A percentile compares a stretch with the other conserved stretches of the same genome.
phyloP scores from a whole-genome alignment of 1,140 invertebrate genomes.

The Mya arenaria region DNA sequence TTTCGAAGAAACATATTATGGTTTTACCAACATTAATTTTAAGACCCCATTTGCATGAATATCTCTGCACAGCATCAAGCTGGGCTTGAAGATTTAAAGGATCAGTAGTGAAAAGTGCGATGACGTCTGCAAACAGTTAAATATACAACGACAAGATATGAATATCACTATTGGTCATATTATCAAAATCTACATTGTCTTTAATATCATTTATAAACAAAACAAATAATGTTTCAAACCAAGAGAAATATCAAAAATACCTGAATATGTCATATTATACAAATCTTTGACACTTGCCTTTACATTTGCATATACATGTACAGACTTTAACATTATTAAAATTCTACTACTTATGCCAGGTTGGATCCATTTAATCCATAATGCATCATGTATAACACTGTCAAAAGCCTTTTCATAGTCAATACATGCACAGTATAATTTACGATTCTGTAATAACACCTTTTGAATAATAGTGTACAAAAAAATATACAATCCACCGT shows the following conservation, averaged over 20 bases:
- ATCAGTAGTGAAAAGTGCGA: constrained; percentile 11
- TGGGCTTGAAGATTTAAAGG: constrained; percentile 5
- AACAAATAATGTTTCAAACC: constrained; percentile 29
- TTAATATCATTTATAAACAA: constrained; percentile 13
- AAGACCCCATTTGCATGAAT: constrained; percentile 16
- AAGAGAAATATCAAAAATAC: constrained; percentile 25
- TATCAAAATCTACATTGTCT: not conserved
- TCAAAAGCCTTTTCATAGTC: constrained; percentile 8
- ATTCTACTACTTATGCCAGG: not conserved
- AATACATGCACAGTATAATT: constrained; percentile 11
- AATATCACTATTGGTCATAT: not conserved
- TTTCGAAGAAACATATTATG: constrained; percentile 31
- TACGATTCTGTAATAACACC: not conserved
- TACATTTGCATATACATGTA: too few relatives aligned
- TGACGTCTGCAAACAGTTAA: constrained; percentile 16
- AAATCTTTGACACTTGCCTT: too few relatives aligned
- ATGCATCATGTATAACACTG: constrained; percentile 10
- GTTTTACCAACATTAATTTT: constrained; percentile 28
- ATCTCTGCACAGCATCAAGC: not conserved
- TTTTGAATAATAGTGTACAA: constrained; percentile 12
- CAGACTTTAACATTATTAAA: too few relatives aligned
- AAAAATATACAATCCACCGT: constrained; percentile 31
- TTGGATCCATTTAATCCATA: constrained; percentile 13
- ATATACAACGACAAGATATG: constrained; percentile 1
- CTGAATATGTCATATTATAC: too few relatives aligned